These are phyloP conservation scores for Falco berigora DNA, from an alignment of 2,797 vertebrate species.

Conservation along the genomic window DNA sequence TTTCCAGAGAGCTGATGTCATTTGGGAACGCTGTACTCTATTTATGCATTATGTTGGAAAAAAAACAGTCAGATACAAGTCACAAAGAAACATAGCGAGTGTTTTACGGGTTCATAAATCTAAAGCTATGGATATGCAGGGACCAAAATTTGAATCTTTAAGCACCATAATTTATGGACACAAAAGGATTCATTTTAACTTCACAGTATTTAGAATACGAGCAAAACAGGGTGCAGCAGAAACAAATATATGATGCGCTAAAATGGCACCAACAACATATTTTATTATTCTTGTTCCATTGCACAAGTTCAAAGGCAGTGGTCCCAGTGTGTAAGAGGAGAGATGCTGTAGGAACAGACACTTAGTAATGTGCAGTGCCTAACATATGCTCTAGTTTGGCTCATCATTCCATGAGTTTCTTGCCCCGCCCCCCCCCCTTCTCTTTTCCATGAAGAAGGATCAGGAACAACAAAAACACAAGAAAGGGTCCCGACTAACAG, in stretches of 20 bases:
- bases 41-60: conserved; percentile 28
- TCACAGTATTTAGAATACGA: conserved; percentile 14
- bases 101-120: conserved; percentile 63
- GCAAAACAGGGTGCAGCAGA: background rate
- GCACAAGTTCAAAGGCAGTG: background rate
- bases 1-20: conserved; percentile 49
- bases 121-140: background rate
- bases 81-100: conserved; percentile 47
- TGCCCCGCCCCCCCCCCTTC: background rate
- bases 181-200: conserved; percentile 46
- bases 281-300: background rate
- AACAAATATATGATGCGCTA: conserved; percentile 14
- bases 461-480: background rate
- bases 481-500: background rate
- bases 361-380: background rate
- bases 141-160: conserved; percentile 16
- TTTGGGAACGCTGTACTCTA: conserved; percentile 20
- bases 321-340: background rate
- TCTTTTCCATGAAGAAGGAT: background rate
- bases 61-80: conserved; percentile 59
- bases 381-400: background rate
- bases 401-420: background rate
- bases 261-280: background rate
- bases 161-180: conserved; percentile 28
- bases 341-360: background rate